These are phyloP conservation scores for Orthosia gracilis DNA, from an alignment of 2,888 invertebrate species.

Conservation along the genomic window DNA sequence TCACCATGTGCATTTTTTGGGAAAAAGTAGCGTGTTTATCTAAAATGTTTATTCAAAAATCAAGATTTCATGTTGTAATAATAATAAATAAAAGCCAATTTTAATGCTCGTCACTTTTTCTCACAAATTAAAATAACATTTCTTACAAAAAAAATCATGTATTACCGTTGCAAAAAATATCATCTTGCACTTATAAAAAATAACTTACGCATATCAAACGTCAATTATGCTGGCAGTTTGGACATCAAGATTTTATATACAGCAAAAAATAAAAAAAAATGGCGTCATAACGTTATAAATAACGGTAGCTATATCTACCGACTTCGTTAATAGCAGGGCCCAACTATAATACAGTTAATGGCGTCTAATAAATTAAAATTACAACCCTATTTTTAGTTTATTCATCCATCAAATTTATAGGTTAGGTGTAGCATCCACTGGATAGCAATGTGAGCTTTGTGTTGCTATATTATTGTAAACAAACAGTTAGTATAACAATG, in stretches of 20 bases:
- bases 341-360: slow-evolving; percentile 38
- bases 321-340: slow-evolving; percentile 36
- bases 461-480: background rate
- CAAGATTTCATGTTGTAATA: slow-evolving; percentile 16
- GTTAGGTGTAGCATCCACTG: slow-evolving; percentile 12
- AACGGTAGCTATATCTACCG: slow-evolving; percentile 40
- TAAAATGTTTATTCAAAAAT: slow-evolving; percentile 19
- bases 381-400: slow-evolving; percentile 52
- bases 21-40: background rate
- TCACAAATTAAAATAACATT: slow-evolving; percentile 3
- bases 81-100: background rate
- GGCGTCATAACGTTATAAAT: slow-evolving; percentile 23
- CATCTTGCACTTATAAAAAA: background rate
- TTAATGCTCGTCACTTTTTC: background rate
- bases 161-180: slow-evolving; percentile 17
- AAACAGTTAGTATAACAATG: slow-evolving; percentile 4
- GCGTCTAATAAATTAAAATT: slow-evolving; percentile 35
- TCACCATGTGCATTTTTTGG: slow-evolving; percentile 10
- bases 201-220: slow-evolving; percentile 4
- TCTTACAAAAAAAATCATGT: background rate
- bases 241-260: slow-evolving; percentile 1
- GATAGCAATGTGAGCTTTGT: slow-evolving; percentile 2
- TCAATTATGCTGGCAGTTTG: slow-evolving; percentile 32
- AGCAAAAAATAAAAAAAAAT: slow-evolving; percentile 31
- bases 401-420: slow-evolving; percentile 18